A percentile compares a stretch with the other conserved stretches of the same genome.
Evolutionary conservation across 2,113 vertebrate species (phyloP).

Genomic region (Myocastor coypus): DNA sequence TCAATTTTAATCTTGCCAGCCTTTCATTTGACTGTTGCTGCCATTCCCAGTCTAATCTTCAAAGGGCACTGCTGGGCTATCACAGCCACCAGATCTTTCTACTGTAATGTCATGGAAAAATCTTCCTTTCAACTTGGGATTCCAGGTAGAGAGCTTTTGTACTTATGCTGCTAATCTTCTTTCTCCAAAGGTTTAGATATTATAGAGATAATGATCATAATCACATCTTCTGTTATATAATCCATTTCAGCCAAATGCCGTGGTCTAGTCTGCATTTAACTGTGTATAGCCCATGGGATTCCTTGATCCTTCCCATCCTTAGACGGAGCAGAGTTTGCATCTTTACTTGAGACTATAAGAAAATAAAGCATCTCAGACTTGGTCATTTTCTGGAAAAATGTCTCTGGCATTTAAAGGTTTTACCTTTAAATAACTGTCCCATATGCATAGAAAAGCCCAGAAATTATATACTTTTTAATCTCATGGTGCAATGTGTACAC

Average conservation of each 20-base stretch:
- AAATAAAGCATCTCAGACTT: not conserved
- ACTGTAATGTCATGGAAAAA: not conserved
- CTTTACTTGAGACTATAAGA: not conserved
- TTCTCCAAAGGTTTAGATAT: slow-evolving; percentile 48
- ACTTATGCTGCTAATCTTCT: not conserved
- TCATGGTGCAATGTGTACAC: not conserved
- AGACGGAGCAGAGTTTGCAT: slow-evolving; percentile 6
- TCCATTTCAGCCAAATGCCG: not conserved
- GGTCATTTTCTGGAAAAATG: not conserved
- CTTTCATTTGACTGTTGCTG: slow-evolving; percentile 51
- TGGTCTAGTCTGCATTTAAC: not conserved
- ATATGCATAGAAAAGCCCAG: not conserved
- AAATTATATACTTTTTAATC: not conserved
- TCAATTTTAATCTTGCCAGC: slow-evolving; percentile 72
- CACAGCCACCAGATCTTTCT: not conserved
- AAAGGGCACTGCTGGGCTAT: not conserved
- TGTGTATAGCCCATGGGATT: not conserved
- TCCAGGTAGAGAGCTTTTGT: not conserved
- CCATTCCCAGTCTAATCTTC: slow-evolving; percentile 4
- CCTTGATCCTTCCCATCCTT: not conserved
- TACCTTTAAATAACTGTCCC: not conserved
- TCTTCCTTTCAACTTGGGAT: slow-evolving; percentile 37
- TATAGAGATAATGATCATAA: not conserved
- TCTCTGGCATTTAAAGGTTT: slow-evolving; percentile 26
- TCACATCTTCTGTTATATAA: not conserved